Evolutionary conservation across 2,888 invertebrate genomes (phyloP), one percentile per base, ranked within the genome.

Genomic region (Monochamus alternatus): DNA sequence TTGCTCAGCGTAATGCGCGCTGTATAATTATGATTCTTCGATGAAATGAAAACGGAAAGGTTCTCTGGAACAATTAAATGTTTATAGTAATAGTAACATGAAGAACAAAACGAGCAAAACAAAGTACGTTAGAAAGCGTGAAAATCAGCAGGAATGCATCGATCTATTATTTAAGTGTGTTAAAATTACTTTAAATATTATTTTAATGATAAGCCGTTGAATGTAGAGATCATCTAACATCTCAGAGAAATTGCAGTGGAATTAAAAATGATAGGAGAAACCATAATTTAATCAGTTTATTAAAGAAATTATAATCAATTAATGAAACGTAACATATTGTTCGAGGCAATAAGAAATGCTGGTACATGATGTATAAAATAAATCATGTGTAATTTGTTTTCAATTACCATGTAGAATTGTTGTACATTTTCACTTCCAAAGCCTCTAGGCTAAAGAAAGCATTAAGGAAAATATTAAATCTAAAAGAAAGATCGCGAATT

Each of bases 81-180:
- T 58, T 59, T 59, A 38, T 30, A 7, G 43, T 59, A 69, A 60
- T 47, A 32, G 69, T 51, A 47, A 60, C 47, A 59, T 47, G 31
- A 44, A n/a, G 60, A 69, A 62, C 60, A 69, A 69, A 62, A n/a
- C 69, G 47, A 60, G 60, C 69, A 69, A 60, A 58, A 60, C 60
- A 47, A 31, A 60, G 62, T 68, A 52, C 67, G 65, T 68, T 74
- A 69, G 74, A 74, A 74, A 74, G 74, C 74, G 74, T 74, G 74
- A 74, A 74, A 68, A 74, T 74, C 55, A 58, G 63, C 64, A 74
- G 74, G 74, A 74, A 74, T 74, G 60, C 74, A 64, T 44, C 43
- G 74, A 74, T 74, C 74, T 66, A 66, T 71, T 75, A 71, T 74
- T 74, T 68, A 74, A 67, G 74, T 74, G 69, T 67, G 67, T 58